Evolutionary conservation across 1,140 invertebrate genomes (phyloP).

Genomic region (Brachionus sp.): DNA sequence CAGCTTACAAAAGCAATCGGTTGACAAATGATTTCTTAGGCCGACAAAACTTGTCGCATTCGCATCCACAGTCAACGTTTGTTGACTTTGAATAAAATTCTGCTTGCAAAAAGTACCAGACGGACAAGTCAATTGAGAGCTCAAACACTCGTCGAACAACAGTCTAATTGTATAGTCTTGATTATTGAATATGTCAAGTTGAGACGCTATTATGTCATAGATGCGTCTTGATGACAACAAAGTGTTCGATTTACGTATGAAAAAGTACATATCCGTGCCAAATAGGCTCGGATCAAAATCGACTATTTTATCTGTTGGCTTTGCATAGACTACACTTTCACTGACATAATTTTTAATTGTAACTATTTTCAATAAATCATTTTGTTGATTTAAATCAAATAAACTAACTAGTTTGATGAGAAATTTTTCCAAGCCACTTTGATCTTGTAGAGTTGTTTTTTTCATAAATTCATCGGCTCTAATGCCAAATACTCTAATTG

Average conservation of each 20-base stretch:
- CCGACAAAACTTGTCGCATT: slow-evolving; percentile 42
- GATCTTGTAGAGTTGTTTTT: background rate
- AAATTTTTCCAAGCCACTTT: slow-evolving; percentile 28
- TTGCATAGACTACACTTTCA: background rate
- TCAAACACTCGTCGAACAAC: slow-evolving; percentile 6
- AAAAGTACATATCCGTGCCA: slow-evolving; percentile 27
- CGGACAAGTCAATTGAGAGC: background rate
- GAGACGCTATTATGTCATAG: slow-evolving; percentile 15
- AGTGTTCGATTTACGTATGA: background rate
- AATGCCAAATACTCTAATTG: background rate
- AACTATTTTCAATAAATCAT: slow-evolving; percentile 3
- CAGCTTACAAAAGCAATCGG: slow-evolving; percentile 9
- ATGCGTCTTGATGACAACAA: background rate
- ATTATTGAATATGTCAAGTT: background rate
- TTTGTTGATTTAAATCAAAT: background rate
- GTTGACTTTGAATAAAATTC: background rate
- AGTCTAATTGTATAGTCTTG: background rate
- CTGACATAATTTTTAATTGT: background rate
- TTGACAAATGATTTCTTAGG: background rate
- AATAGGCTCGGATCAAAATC: background rate
- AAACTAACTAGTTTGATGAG: slow-evolving; percentile 28
- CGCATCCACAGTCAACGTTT: slow-evolving; percentile 19
- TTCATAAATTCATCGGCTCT: background rate
- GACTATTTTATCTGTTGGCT: background rate
- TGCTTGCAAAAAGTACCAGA: slow-evolving; percentile 1